phyloP scores from a whole-genome alignment of 2,888 invertebrate genomes.

The Monochamus alternatus region DNA sequence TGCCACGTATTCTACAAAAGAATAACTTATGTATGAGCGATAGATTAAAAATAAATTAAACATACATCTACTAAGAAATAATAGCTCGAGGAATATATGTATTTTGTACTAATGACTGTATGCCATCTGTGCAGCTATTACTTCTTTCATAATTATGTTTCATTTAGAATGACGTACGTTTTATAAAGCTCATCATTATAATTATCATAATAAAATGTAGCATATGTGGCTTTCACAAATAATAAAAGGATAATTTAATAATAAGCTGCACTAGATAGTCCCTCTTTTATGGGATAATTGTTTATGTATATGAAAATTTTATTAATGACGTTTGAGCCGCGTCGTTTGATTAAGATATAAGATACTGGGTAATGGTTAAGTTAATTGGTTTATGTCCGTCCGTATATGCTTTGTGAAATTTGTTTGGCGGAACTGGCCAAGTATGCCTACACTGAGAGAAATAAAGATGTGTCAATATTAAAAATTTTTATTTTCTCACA shows the following conservation, averaged over 20 bases:
- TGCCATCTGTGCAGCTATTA: conserved; percentile 49
- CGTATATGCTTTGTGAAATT: not conserved
- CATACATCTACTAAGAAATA: conserved; percentile 47
- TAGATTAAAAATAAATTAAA: conserved; percentile 54
- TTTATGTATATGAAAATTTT: conserved; percentile 8
- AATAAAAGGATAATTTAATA: conserved; percentile 35
- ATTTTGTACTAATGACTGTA: conserved; percentile 50
- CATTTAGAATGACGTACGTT: conserved; percentile 53
- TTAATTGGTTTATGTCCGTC: not conserved
- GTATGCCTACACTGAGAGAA: not conserved
- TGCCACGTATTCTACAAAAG: not conserved
- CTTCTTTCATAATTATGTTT: conserved; percentile 54
- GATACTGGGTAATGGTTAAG: not conserved
- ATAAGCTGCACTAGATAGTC: conserved; percentile 34
- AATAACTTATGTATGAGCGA: conserved; percentile 35
- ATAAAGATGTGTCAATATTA: not conserved
- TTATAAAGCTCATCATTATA: conserved; percentile 52
- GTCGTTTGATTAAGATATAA: conserved; percentile 4
- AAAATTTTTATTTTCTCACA: not conserved
- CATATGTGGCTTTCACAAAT: conserved; percentile 58
- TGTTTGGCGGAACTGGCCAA: not conserved
- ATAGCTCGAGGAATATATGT: conserved; percentile 44
- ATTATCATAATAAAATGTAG: conserved; percentile 60
- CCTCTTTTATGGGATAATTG: conserved; percentile 37
- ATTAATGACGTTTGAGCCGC: conserved; percentile 8